Conservation (phyloP, 2,113 vertebrate species). For the Sprattus sprattus region DNA sequence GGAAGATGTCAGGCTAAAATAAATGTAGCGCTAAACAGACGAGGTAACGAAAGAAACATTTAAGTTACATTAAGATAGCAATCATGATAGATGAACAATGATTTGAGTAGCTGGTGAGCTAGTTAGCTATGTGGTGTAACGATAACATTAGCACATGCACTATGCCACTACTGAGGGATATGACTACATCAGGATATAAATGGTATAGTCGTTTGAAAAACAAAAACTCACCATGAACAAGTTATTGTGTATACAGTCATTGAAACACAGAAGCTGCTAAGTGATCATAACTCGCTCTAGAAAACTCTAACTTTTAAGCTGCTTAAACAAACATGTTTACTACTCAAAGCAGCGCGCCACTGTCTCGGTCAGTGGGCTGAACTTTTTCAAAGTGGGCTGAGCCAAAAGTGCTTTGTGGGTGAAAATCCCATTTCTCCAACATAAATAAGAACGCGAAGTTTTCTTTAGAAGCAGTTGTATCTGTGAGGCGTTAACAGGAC, state of each 20-base stretch:
- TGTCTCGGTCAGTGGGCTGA: slow-evolving; percentile 2
- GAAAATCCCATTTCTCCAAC: not conserved
- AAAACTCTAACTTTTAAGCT: not conserved
- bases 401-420: slow-evolving; percentile 6
- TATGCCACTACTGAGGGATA: not conserved
- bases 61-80: too few relatives aligned
- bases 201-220: not conserved
- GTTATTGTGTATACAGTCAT: not conserved
- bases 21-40: not conserved
- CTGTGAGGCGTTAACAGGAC: not conserved
- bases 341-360: slow-evolving; percentile 1
- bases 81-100: too few relatives aligned
- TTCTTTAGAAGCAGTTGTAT: not conserved
- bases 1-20: not conserved
- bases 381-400: not conserved
- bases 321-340: not conserved
- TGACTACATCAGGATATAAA: not conserved
- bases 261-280: not conserved
- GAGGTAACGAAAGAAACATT: too few relatives aligned
- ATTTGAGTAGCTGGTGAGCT: not conserved
- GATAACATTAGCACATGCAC: not conserved
- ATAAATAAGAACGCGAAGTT: not conserved
- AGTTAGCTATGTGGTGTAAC: not conserved
- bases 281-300: not conserved
- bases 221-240: not conserved